Evolutionary conservation across 1,140 invertebrate genomes (phyloP), one percentile per base, ranked within the genome.

Genomic region (Zophobas morio): DNA sequence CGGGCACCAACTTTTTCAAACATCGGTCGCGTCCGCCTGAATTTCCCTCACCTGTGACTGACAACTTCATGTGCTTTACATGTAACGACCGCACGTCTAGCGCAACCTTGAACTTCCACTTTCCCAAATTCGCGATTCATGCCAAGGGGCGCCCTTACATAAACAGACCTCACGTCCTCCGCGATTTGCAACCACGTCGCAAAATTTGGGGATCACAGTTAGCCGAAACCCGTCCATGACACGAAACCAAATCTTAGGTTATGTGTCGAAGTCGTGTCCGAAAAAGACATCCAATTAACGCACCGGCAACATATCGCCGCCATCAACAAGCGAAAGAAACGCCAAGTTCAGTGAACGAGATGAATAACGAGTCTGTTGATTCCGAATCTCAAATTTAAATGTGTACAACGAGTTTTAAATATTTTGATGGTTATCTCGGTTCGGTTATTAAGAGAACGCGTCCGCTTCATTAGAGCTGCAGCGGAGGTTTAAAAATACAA

Each of bases 361-460:
- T 75, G 73, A 75, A 75, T 75, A 63, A 75, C 73, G 73, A 75
- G 56, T 60, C 56, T 75, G 73, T 72, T 72, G 70, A 72, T 72
- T 72, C 70, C 70, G 70, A 72, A 72, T 72, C 70, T 72, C 70
- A 53, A 51, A 53, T 72, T 72, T 72, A 75, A 57, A 47, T 60
- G 46, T 75, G 35, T 75, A 57, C 49, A 54, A 57, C 56, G 42
- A 57, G 53, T 63, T 75, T 57, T 75, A 75, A 75, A 75, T 75
- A 75, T 75, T 75, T 75, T 57, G 73, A 75, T 75, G 39, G 46
- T 54, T 75, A 75, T 75, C 73, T 40, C 39, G 39, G 36, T 36
- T 40, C 37, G 60, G 36, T 66, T 66, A 66, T 66, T 66, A 42
- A 66, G 39, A 60, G 56, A 60, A 60, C 35, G 56, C 56, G 35